These are phyloP conservation scores for Oscheius sp. DNA, from an alignment of 2,888 invertebrate genomes.

Conservation along the genomic window DNA sequence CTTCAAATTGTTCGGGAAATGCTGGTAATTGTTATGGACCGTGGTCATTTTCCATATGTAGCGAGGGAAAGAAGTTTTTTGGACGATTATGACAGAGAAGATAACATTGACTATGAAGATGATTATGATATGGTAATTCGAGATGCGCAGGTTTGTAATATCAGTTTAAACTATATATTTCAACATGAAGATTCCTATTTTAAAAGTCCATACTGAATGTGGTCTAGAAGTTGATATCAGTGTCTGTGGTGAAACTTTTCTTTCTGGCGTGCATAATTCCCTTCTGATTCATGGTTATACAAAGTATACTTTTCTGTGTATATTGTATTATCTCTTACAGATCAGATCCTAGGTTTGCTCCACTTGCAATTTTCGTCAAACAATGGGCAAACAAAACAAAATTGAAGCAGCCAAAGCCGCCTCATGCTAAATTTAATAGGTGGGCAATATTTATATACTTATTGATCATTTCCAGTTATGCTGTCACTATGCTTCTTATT, in stretches of 20 bases:
- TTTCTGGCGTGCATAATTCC: constrained; percentile 52
- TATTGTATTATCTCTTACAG: constrained; percentile 21
- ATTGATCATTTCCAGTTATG: constrained; percentile 59
- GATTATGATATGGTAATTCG: no score
- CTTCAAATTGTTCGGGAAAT: constrained; percentile 40
- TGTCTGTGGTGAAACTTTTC: constrained; percentile 37
- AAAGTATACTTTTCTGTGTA: not conserved
- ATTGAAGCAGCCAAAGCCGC: constrained; percentile 42
- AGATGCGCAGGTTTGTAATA: constrained; percentile 14
- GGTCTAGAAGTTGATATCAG: constrained; percentile 46
- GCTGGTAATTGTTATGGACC: not conserved
- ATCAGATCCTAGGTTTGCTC: constrained; percentile 34
- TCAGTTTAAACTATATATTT: not conserved
- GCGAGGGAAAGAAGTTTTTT: constrained; percentile 28
- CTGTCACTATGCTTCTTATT: constrained; percentile 63
- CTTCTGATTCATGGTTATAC: constrained; percentile 34
- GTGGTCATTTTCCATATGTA: constrained; percentile 22
- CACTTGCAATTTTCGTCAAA: constrained; percentile 41
- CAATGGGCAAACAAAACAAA: constrained; percentile 42
- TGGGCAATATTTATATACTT: not conserved
- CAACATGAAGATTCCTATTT: constrained; percentile 42
- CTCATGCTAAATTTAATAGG: constrained; percentile 51
- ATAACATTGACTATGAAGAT: no score
- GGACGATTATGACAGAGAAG: no score
- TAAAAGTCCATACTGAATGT: constrained; percentile 37